Evolutionary conservation across 2,113 vertebrate genomes (phyloP).

Genomic region (Nibea albiflora): DNA sequence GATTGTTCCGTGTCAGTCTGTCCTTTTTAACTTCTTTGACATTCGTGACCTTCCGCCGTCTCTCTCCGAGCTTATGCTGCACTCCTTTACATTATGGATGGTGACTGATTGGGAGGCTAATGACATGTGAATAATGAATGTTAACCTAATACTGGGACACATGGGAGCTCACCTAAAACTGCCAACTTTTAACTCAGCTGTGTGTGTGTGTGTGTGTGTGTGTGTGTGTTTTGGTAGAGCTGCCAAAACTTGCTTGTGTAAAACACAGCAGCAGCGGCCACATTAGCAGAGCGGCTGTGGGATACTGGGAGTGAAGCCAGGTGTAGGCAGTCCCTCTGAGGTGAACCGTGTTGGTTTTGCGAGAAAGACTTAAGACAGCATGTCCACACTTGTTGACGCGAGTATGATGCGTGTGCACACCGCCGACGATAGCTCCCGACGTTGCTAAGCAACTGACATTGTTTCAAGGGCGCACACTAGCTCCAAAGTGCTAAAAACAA

Average conservation of each 20-base stretch:
- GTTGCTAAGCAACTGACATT: slow-evolving; percentile 22
- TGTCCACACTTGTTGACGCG: background rate
- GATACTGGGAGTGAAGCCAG: slow-evolving; percentile 17
- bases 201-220: background rate
- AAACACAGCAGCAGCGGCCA: background rate
- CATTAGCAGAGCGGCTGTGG: background rate
- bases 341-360: background rate
- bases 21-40: background rate
- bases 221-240: background rate
- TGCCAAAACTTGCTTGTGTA: background rate
- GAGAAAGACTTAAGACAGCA: background rate
- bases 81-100: slow-evolving; percentile 47
- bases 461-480: background rate
- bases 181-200: slow-evolving; percentile 8
- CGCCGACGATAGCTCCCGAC: background rate
- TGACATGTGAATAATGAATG: slow-evolving; percentile 62
- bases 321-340: background rate
- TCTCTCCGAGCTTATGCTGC: background rate
- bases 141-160: slow-evolving; percentile 53
- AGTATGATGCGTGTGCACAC: background rate
- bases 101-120: slow-evolving; percentile 50
- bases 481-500: background rate
- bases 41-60: background rate
- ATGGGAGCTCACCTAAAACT: slow-evolving; percentile 29
- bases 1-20: background rate